Conservation (phyloP, 2,113 vertebrate species). For the Carassius auratus region DNA sequence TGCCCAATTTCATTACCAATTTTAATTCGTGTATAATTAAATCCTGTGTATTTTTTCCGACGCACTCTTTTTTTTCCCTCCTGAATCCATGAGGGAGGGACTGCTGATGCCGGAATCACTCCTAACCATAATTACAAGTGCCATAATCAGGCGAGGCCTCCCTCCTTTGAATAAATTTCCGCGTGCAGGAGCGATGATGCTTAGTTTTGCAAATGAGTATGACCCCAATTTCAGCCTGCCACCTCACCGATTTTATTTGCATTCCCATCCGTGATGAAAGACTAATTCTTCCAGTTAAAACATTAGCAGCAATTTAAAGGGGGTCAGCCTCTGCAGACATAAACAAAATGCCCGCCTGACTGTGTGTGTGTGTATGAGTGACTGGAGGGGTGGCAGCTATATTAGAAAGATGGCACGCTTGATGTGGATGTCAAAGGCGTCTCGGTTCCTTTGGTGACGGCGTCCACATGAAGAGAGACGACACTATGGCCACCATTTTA, state of each 20-base stretch:
- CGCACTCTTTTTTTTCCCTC: conserved; percentile 80
- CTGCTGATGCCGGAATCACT: conserved; percentile 96
- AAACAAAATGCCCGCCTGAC: conserved; percentile 79
- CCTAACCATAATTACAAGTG: conserved; percentile 98
- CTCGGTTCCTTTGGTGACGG: conserved; percentile 25
- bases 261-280: conserved; percentile 99
- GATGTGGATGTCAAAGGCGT: conserved; percentile 51
- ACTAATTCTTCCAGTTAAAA: conserved; percentile 99
- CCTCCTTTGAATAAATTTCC: conserved; percentile 93
- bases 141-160: conserved; percentile 95
- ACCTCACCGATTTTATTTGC: conserved; percentile 90
- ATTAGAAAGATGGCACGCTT: conserved; percentile 53
- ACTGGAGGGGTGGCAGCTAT: conserved; percentile 67
- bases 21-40: conserved; percentile 99
- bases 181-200: conserved; percentile 86
- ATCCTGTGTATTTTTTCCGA: conserved; percentile 98
- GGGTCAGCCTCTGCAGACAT: conserved; percentile 85
- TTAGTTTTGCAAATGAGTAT: conserved; percentile 99
- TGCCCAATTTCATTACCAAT: conserved; percentile 99
- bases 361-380: conserved; percentile 54
- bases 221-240: conserved; percentile 99
- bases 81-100: conserved; percentile 96
- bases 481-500: conserved; percentile 21
- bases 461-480: conserved; percentile 21
- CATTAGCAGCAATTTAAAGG: conserved; percentile 99